Conservation (phyloP, 2,888 invertebrate species). For the Plutella xylostella region DNA sequence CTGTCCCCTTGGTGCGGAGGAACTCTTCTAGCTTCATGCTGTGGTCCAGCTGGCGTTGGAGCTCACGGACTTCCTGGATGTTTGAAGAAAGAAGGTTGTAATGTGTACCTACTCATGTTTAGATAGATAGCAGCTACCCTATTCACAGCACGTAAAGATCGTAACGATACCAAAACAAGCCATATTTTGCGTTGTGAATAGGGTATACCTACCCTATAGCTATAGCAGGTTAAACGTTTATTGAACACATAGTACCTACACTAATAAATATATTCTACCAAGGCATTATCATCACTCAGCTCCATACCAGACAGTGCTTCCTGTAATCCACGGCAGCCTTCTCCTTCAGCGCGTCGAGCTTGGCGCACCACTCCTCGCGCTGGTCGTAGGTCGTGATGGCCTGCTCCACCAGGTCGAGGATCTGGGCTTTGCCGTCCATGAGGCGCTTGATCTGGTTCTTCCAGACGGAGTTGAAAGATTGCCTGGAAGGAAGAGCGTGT, state of each 20-base stretch:
- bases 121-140: neutral
- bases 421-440: slow-evolving; percentile 82
- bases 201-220: too few relatives aligned
- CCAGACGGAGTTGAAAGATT: slow-evolving; percentile 86
- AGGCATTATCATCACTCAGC: too few relatives aligned
- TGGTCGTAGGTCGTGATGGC: slow-evolving; percentile 91
- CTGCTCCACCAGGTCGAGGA: slow-evolving; percentile 88
- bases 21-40: slow-evolving; percentile 88
- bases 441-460: slow-evolving; percentile 80
- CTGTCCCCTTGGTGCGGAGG: slow-evolving; percentile 86
- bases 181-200: too few relatives aligned
- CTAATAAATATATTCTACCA: too few relatives aligned
- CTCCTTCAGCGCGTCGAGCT: slow-evolving; percentile 83
- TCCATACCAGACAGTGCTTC: slow-evolving; percentile 52
- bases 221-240: neutral
- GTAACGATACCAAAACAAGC: too few relatives aligned
- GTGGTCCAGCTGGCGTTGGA: slow-evolving; percentile 87
- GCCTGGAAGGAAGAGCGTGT: slow-evolving; percentile 65
- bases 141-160: too few relatives aligned
- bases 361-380: slow-evolving; percentile 83
- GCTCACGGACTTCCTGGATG: slow-evolving; percentile 83
- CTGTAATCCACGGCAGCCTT: slow-evolving; percentile 67
- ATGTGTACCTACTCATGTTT: neutral
- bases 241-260: too few relatives aligned
- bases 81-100: slow-evolving; percentile 40